phyloP scores from a whole-genome alignment of 1,140 invertebrate species.

The Hycleus cichorii region DNA sequence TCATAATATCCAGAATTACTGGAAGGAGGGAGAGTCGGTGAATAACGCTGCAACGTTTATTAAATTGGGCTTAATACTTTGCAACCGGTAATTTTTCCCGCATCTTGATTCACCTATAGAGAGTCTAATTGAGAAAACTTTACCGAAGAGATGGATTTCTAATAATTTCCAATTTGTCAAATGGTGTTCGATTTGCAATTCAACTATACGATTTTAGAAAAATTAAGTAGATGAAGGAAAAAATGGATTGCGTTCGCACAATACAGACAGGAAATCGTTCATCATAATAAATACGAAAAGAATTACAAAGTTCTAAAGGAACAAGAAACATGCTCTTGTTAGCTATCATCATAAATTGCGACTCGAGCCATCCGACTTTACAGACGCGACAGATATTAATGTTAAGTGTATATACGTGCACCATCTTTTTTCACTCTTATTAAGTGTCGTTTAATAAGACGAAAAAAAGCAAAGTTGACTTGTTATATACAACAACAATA shows the following conservation, averaged over 20 bases:
- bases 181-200: too few species aligned
- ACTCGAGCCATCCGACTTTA: constrained; percentile 14
- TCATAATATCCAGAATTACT: constrained; percentile 24
- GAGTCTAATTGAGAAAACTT: too few species aligned
- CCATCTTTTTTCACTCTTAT: constrained; percentile 12
- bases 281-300: constrained; percentile 16
- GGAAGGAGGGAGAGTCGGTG: constrained; percentile 3
- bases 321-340: constrained; percentile 18
- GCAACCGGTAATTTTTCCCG: constrained; percentile 2
- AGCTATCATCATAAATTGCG: constrained; percentile 19
- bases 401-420: constrained; percentile 11
- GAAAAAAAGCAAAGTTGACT: neutral
- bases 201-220: too few species aligned
- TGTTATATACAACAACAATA: neutral
- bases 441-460: constrained; percentile 11
- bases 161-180: too few species aligned
- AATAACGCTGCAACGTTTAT: constrained; percentile 15
- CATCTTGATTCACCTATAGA: too few species aligned
- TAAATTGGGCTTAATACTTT: constrained; percentile 18
- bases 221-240: too few species aligned
- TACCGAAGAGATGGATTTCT: too few species aligned
- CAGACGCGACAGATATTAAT: constrained; percentile 14
- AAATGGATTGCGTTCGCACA: neutral
- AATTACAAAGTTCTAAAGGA: constrained; percentile 16
- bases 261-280: constrained; percentile 15